Percentiles rank a stretch among this genome's conserved stretches.
Evolutionary conservation across 64 coral and sea anemone genomes (phyloP).

Genomic region (Dendronephthya gigantea): DNA sequence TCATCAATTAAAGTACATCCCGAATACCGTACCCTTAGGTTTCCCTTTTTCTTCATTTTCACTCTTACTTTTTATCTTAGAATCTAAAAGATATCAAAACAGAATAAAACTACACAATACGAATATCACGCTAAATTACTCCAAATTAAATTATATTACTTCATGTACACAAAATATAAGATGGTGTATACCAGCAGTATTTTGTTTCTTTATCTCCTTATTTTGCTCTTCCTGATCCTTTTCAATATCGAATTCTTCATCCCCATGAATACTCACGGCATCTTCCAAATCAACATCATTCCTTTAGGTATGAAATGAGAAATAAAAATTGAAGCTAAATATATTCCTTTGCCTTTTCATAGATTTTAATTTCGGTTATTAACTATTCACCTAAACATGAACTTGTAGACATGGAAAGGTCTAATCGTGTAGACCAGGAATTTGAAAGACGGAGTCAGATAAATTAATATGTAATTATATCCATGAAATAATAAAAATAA

Average conservation of each 20-base stretch:
- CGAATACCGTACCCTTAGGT: background rate
- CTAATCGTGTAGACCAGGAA: too few species aligned
- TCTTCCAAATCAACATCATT: constrained; percentile 66
- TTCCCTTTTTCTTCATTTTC: constrained; percentile 17
- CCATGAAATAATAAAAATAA: too few species aligned
- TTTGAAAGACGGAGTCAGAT: too few species aligned
- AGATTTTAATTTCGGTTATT: too few species aligned
- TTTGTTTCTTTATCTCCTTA: background rate
- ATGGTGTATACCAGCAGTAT: background rate
- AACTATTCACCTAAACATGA: too few species aligned
- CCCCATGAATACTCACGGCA: constrained; percentile 95
- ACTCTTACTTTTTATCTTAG: constrained; percentile 80
- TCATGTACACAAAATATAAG: too few species aligned
- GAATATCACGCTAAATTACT: background rate
- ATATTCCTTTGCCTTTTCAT: too few species aligned
- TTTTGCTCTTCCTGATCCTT: background rate
- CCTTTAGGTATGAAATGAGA: constrained; percentile 24
- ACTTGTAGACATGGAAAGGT: too few species aligned
- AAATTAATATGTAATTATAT: too few species aligned
- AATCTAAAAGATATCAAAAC: constrained; percentile 15
- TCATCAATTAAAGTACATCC: background rate
- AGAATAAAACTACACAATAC: background rate
- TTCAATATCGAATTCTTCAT: constrained; percentile 63
- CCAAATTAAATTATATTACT: too few species aligned
- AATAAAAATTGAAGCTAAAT: too few species aligned